Evolutionary conservation across 2,888 invertebrate genomes (phyloP), one percentile per base, ranked within the genome.

Genomic region (Apoda limacodes): DNA sequence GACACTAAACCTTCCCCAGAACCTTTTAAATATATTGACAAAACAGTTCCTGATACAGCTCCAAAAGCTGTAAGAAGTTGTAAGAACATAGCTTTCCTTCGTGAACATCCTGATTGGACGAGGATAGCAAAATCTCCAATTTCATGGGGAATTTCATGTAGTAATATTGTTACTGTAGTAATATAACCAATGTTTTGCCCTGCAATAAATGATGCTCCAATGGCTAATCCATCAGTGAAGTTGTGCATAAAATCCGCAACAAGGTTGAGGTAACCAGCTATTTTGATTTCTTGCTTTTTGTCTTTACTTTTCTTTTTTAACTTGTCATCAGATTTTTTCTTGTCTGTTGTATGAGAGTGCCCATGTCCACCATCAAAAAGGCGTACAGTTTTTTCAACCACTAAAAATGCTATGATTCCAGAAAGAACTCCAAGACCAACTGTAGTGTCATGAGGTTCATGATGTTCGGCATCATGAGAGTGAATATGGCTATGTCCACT

Each of bases 61-160:
- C 99, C 99, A 34, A 97, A 57, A 2, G 99, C 99, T 21, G 99
- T 99, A 4, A 93, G 80, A 39, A 99, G 80, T 62, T 99, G 99
- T 34, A 99, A 81, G 55, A 91, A 66, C 90, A 99, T 98, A 0
- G 99, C 99, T 81, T 96, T 96, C 58, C 83, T 88, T 48, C 93
- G 88, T 5, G 92, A 90, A 60, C 96, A 98, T 13, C 99, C 99
- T 25, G 98, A 97, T 68, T 98, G 97, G 33, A 99, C 89, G 32
- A 99, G 85, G 64, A 99, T 98, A 9, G 99, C 99, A 83, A 97
- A 99, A 69, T 99, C 99, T 21, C 99, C 99, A 60, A 99, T 98
- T 81, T 99, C 99, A 82, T 99, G 99, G 19, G 99, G 99, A 40
- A 99, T 93, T 83, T 99, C 99, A 68, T 99, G 99, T 25, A 99